Base-by-base conservation (phyloP, 2,888 invertebrate species). In the Lomographa bimaculata region DNA sequence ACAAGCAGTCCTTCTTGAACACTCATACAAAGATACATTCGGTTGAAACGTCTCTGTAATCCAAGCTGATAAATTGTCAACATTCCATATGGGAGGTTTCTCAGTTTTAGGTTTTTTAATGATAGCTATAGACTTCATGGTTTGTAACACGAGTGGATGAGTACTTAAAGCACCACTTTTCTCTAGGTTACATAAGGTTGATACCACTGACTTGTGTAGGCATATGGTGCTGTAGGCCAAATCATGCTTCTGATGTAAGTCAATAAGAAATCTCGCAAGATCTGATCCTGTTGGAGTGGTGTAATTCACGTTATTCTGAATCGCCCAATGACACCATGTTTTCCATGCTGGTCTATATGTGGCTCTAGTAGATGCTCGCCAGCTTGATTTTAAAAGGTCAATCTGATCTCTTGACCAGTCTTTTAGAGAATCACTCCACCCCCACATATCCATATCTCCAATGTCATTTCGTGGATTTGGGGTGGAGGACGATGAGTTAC, bases 371-470 rank as follows among this genome's bases (percentile, higher is more conserved):
- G 55, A 53, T 7, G 36, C 6, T 8, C 53, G 43, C 56, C 51
- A 52, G 1, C 46, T 29, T 4, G 23, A 24, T 14, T 29, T 17
- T 1, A 57, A 27, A 1, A 58, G 10, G 0, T 19, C 5, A 12
- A 23, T 16, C 29, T 58, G 55, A 1, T 39, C 18, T 2, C 21
- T 5, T 4, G 28, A 38, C 58, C 58, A 61, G 0, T 3, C 14
- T 1, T 4, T 26, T 34, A 53, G 6, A 7, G 5, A 9, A 3
- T 39, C 21, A 0, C 38, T 4, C 58, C 60, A 62, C 57, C 59
- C 57, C 52, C 43, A 56, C 53, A 54, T 51, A 43, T 59, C 57
- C 60, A 63, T 1, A 54, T 45, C 19, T 55, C 54, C 16, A 58
- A 38, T 0, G 7, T 19, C 18, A 58, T 26, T 1, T 49, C 29